Evolutionary conservation across 2,113 vertebrate genomes (phyloP).

Genomic region (Centropus bengalensis): DNA sequence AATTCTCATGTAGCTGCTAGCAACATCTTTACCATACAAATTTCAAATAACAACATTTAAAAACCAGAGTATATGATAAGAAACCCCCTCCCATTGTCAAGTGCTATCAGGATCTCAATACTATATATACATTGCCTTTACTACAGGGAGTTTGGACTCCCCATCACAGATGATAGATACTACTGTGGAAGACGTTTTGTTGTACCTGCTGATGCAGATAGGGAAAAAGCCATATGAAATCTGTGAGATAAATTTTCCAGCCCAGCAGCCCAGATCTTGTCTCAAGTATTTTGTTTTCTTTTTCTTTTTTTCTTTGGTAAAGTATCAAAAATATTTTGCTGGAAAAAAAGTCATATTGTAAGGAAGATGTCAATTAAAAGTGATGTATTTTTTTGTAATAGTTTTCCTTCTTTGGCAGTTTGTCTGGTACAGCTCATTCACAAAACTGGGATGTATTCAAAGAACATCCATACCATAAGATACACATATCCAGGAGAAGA

Average conservation of each 20-base stretch:
- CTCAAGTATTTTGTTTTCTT: background rate
- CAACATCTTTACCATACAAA: background rate
- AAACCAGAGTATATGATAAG: background rate
- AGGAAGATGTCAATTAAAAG: background rate
- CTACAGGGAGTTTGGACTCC: background rate
- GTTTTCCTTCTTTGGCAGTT: background rate
- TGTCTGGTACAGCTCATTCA: background rate
- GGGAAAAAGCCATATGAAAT: background rate
- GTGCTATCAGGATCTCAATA: background rate
- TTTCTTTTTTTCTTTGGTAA: background rate
- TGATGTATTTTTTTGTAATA: background rate
- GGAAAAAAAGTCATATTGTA: background rate
- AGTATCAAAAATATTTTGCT: background rate
- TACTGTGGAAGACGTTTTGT: background rate
- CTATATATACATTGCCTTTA: background rate
- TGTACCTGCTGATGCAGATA: background rate
- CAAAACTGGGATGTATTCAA: background rate
- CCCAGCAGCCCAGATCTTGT: background rate
- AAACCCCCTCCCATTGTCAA: background rate
- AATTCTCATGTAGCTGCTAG: background rate
- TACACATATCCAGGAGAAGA: background rate
- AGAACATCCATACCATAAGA: background rate
- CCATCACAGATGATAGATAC: background rate
- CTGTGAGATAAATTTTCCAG: background rate
- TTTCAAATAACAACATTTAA: background rate